Base-by-base conservation (phyloP, 2,888 invertebrate genomes). In the Malacosoma neustria region DNA sequence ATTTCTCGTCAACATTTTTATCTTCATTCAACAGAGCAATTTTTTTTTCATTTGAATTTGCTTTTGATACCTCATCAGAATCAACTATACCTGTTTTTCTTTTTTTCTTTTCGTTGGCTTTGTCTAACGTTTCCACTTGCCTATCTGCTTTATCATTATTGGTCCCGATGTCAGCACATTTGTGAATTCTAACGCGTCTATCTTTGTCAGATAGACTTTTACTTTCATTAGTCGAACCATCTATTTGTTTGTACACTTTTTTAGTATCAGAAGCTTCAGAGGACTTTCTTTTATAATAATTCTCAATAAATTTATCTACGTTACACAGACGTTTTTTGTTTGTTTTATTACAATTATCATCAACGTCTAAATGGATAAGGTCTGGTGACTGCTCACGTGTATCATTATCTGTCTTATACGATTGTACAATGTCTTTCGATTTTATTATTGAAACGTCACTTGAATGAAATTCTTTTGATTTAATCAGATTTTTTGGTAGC, bases 271-370 rank as follows among this genome's bases (percentile, higher is more conserved):
- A 22, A 22, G 5, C 22, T 22, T 22, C 9, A 22, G 2, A 22
- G 6, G 0, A 44, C 30, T 30, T 12, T 22, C 4, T 22, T 22
- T 22, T 22, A 22, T 22, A 47, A 22, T 22, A 22, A 22, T 22
- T 22, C 22, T 9, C 9, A 9, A 22, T 22, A 22, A 22, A 22
- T 9, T 22, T 22, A 22, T 22, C 22, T 4, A 22, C 22, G 22
- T 22, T 9, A 22, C 6, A 22, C 22, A 22, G 9, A 7, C 9
- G 4, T 0, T 22, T 22, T 22, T 22, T 22, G 22, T 3, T 22
- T 9, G 22, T 22, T 22, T 22, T 22, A 1, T 2, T 15, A 15
- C 7, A 15, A 6, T 15, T 22, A 22, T 22, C 9, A 22, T 22
- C 5, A 22, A 5, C 9, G 9, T 22, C 5, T 7, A 22, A 5